Conservation (phyloP, 2,797 vertebrate genomes). For the Anableps anableps region DNA sequence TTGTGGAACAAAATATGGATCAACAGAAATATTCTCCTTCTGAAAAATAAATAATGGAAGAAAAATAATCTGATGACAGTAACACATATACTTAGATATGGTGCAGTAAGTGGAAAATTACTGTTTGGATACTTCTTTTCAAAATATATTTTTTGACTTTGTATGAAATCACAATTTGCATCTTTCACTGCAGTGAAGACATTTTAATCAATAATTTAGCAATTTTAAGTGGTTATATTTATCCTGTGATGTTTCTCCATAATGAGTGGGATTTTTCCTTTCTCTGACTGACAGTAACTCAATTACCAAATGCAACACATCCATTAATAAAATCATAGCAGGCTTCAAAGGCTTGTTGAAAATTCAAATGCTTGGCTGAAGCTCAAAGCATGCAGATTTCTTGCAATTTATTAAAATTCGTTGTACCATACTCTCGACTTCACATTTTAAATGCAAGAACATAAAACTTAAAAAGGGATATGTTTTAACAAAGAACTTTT, state of each 20-base stretch:
- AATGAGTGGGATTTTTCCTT: conserved; percentile 17
- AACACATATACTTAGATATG: neutral
- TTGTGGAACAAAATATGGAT: neutral
- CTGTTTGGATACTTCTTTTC: conserved; percentile 2
- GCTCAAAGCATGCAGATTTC: neutral
- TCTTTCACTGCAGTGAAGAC: conserved; percentile 5
- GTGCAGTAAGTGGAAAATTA: conserved; percentile 3
- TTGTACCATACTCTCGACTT: neutral
- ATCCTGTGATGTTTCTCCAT: conserved; percentile 24
- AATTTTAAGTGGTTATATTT: conserved; percentile 31
- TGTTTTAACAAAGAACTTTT: neutral
- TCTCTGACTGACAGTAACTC: conserved; percentile 28
- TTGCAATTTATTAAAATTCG: neutral
- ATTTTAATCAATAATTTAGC: conserved; percentile 28
- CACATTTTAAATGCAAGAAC: neutral
- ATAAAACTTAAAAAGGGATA: neutral
- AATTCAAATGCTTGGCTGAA: neutral
- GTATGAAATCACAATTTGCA: conserved; percentile 9
- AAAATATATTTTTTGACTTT: neutral
- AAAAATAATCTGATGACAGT: neutral
- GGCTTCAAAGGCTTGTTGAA: neutral
- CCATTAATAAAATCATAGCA: conserved; percentile 16
- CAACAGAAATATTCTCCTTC: neutral
- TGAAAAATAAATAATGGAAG: neutral
- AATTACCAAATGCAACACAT: conserved; percentile 39